Evolutionary conservation across 2,797 vertebrate genomes (phyloP), one percentile per base, ranked within the genome.

Genomic region (Parambassis ranga): DNA sequence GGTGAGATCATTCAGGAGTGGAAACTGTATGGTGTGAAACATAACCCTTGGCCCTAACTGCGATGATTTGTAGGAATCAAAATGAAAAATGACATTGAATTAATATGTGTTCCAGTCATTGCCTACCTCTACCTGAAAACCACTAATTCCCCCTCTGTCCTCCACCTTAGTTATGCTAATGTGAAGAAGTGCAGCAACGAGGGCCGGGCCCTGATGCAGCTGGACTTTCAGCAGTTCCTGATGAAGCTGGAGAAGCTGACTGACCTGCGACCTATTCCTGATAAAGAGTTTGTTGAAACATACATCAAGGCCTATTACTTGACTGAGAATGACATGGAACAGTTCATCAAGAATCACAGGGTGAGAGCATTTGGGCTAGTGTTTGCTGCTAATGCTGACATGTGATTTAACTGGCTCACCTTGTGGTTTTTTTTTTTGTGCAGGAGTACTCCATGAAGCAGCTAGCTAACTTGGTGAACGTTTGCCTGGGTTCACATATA

Each of bases 171-270:
- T 64, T 99, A 98, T 8, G 96, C 96, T n/a, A 99, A 98, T 4
- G 98, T 98, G 59, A 99, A 98, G 89, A 99, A 99, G 68, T 99
- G 98, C 85, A 99, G 98, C 86, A 99, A 98, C 30, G 98, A 99
- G 84, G 97, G 98, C 33, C 95, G 97, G 30, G 98, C 98, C 50
- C 92, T 99, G 86, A 99, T 99, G 98, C 98, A 99, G 77, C 90
- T 99, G 85, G 98, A 99, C 82, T 99, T 98, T 76, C 98, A 99
- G 38, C 98, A 99, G 84, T 99, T 99, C 89, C 91, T 99, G 72
- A 98, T 96, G 95, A 99, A 99, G 88, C 92, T 99, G 76, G 98
- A 99, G 88, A 98, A 98, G 77, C 90, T 99, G 77, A 99, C 97
- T 4, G 97, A 99, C 84, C 94, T 99, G 77, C 91, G 98, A n/a